A percentile compares a stretch with the other conserved stretches of the same genome.
Conservation (phyloP, 2,888 invertebrate genomes). For the Melitaea athalia region DNA sequence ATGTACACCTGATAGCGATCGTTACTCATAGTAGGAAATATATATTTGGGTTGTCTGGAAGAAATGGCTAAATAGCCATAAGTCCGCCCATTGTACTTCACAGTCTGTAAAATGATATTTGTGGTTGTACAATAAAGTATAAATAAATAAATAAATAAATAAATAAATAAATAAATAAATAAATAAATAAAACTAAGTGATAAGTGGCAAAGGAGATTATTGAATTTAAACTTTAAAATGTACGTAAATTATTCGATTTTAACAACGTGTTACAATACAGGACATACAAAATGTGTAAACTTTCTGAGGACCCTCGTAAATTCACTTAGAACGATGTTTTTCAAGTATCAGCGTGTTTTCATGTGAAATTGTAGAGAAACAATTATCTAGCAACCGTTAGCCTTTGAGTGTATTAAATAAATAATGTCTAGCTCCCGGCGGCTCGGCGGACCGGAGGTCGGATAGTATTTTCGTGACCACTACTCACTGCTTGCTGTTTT, state of each 20-base stretch:
- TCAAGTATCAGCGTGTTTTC: slow-evolving; percentile 41
- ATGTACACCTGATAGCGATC: too few relatives aligned
- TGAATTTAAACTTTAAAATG: neutral
- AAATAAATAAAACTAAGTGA: too few relatives aligned
- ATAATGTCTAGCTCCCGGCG: slow-evolving; percentile 64
- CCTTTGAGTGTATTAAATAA: slow-evolving; percentile 75
- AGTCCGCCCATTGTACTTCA: too few relatives aligned
- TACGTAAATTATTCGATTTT: neutral
- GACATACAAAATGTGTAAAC: slow-evolving; percentile 9
- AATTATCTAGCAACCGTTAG: slow-evolving; percentile 70
- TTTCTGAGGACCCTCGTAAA: slow-evolving; percentile 12
- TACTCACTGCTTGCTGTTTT: slow-evolving; percentile 45
- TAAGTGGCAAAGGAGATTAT: too few relatives aligned
- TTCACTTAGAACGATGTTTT: slow-evolving; percentile 18
- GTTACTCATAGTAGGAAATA: too few relatives aligned
- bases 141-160: too few relatives aligned
- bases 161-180: too few relatives aligned
- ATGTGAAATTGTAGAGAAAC: slow-evolving; percentile 58
- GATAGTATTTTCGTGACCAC: slow-evolving; percentile 49
- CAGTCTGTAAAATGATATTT: too few relatives aligned
- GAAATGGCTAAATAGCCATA: too few relatives aligned
- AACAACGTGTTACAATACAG: neutral
- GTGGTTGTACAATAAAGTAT: too few relatives aligned
- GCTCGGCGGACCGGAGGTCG: slow-evolving; percentile 49
- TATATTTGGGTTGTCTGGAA: too few relatives aligned